Evolutionary conservation across 1,140 invertebrate species (phyloP), one percentile per base, ranked within the genome.

Genomic region (Bacillus rossius): DNA sequence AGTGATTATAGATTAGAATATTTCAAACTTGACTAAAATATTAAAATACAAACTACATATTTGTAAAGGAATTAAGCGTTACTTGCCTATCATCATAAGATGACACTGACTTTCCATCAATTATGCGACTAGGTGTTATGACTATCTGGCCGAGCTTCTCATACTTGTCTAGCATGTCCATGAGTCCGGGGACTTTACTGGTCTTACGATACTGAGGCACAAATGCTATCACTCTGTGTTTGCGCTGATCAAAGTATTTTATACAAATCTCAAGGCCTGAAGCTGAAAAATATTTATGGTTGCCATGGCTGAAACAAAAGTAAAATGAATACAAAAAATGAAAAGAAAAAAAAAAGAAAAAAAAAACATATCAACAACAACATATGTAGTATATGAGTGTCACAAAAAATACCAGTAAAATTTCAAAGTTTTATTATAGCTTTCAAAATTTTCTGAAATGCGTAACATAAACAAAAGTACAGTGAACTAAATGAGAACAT

Each of bases 211-310:
- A 80, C 55, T 84, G 69, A 0, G 95, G 94, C 2, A 98, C 83
- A 73, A 98, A 96, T 1, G 91, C 92, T 56, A 87, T 91, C 0
- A 96, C 91, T 43, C 74, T 71, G 69, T 95, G 92, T 0, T 91
- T 91, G 54, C 84, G 77, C 17, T 77, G 74, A 34, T 79, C 62
- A 68, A 96, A 96, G 73, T 89, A 94, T 48, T 94, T 82, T n/a
- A 93, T 83, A 54, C 88, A 89, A 50, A 95, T 81, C 69, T 89
- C 75, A 8, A 98, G 81, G 17, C 92, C 94, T 63, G 82, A 79
- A 53, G 89, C 87, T 0, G 92, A 93, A 69, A 95, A 97, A 3
- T 68, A 52, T 73, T 81, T 83, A 58, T 83, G 82, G 61, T 84
- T 82, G 2, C 84, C 84, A 69, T 93, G 87, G 26, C 87, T 89